Evolutionary conservation across 2,113 vertebrate genomes (phyloP).

Genomic region (Corythornis cristatus): DNA sequence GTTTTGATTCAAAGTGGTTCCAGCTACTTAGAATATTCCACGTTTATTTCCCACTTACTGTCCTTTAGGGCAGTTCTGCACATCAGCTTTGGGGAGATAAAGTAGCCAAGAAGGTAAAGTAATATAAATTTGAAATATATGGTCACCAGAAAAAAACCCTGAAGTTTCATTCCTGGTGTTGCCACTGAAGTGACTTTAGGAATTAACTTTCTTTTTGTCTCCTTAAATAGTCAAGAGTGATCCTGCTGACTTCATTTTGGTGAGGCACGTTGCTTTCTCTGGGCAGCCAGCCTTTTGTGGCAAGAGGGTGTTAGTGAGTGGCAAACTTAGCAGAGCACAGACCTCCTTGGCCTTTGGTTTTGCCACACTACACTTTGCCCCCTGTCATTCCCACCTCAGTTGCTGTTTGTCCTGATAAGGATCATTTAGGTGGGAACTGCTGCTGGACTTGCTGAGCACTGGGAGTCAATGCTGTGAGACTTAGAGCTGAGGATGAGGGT

Average conservation of each 20-base stretch:
- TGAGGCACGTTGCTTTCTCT: neutral
- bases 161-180: neutral
- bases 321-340: neutral
- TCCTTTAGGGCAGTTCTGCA: neutral
- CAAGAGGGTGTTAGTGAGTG: neutral
- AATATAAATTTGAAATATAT: neutral
- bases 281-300: neutral
- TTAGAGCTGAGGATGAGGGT: neutral
- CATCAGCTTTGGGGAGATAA: neutral
- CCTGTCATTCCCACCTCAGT: neutral
- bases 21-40: neutral
- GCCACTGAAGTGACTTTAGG: neutral
- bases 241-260: neutral
- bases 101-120: neutral
- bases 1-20: neutral
- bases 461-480: neutral
- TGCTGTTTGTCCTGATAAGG: neutral
- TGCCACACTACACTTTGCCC: neutral
- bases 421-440: neutral
- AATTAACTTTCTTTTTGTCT: constrained; percentile 23
- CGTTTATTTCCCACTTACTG: neutral
- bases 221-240: neutral
- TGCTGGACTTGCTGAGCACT: neutral
- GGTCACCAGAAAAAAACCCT: neutral
- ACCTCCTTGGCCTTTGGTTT: neutral